phyloP scores from a whole-genome alignment of 1,140 invertebrate genomes.

The Sycophila sp. region DNA sequence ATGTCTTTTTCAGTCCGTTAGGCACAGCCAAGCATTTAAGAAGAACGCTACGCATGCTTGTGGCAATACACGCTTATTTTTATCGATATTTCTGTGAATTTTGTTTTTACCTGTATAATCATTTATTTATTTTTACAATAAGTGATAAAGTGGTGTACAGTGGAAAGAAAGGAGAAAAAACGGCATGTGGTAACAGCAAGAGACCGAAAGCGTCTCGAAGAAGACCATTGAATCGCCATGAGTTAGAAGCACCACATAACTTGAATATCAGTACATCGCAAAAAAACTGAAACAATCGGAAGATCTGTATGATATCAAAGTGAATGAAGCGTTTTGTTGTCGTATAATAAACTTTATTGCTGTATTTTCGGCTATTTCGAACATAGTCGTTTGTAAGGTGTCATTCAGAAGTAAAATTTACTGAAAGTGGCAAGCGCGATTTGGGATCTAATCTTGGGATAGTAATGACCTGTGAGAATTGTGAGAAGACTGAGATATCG shows the following conservation, averaged over 20 bases:
- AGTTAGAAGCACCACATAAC: slow-evolving; percentile 28
- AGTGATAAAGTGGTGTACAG: too few species aligned
- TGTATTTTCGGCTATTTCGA: slow-evolving; percentile 1
- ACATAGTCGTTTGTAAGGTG: too few species aligned
- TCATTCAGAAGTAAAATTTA: too few species aligned
- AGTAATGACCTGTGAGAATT: too few species aligned
- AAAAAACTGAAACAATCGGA: slow-evolving; percentile 36
- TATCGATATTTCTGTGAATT: neutral
- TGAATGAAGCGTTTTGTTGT: slow-evolving; percentile 31
- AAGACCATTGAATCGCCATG: slow-evolving; percentile 28
- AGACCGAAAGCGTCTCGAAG: slow-evolving; percentile 17
- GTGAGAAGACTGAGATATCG: too few species aligned
- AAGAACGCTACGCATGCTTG: neutral
- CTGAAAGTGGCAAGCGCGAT: too few species aligned
- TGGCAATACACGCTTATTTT: too few species aligned
- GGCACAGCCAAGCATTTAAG: neutral
- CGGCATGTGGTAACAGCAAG: too few species aligned
- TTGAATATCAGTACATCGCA: slow-evolving; percentile 26
- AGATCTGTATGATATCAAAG: slow-evolving; percentile 28
- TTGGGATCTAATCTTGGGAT: too few species aligned
- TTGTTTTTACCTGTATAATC: neutral
- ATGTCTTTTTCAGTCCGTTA: neutral
- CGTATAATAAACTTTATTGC: slow-evolving; percentile 31
- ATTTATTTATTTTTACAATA: too few species aligned
- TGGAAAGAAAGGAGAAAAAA: too few species aligned